Conservation (phyloP, 2,888 invertebrate genomes). For the Eupithecia exiguata region DNA sequence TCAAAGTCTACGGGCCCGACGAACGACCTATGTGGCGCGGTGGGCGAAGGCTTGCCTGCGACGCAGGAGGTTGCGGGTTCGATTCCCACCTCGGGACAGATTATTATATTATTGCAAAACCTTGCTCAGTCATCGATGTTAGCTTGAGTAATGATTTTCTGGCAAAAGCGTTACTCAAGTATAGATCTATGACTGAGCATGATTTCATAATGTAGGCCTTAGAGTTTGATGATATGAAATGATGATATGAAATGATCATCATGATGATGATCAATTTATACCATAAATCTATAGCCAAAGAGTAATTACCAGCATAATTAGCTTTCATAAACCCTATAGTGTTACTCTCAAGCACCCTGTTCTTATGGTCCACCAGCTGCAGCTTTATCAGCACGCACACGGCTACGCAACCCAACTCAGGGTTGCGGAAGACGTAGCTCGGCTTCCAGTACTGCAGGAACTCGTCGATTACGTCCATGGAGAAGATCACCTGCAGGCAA, state of each 20-base stretch:
- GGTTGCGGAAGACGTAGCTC: constrained; percentile 33
- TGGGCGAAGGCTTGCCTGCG: too few species aligned
- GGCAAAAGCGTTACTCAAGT: neutral
- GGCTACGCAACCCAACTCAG: constrained; percentile 53
- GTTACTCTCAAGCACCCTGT: constrained; percentile 38
- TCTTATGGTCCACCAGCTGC: constrained; percentile 44
- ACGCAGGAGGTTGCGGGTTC: too few species aligned
- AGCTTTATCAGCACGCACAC: constrained; percentile 51
- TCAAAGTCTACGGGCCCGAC: too few species aligned
- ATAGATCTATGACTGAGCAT: neutral
- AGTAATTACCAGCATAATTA: constrained; percentile 52
- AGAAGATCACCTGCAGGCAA: constrained; percentile 45
- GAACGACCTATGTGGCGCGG: too few species aligned
- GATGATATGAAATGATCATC: too few species aligned
- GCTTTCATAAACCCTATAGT: constrained; percentile 46
- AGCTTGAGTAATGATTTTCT: too few species aligned
- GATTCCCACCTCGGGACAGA: too few species aligned
- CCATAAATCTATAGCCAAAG: neutral
- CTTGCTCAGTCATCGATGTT: neutral
- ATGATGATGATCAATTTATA: neutral
- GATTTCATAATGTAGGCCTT: neutral
- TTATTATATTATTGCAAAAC: too few species aligned
- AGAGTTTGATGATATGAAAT: neutral
- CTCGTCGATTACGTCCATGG: constrained; percentile 44
- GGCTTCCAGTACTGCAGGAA: constrained; percentile 55